These are phyloP conservation scores for Pitangus sulphuratus DNA, from an alignment of 2,797 vertebrate genomes.

Conservation along the genomic window DNA sequence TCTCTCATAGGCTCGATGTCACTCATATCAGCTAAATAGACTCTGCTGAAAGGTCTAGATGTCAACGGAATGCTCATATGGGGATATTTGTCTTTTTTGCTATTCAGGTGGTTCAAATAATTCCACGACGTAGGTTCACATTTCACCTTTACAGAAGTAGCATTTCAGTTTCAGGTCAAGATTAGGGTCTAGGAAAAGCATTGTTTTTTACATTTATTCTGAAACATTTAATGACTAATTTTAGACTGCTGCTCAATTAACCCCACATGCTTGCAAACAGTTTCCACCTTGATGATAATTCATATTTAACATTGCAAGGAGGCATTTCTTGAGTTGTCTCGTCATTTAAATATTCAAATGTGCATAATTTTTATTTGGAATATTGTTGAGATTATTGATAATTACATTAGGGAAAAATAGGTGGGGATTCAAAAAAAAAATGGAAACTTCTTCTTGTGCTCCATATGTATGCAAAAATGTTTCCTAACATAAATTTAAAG, in stretches of 20 bases:
- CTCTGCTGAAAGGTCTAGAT: neutral
- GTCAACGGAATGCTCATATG: neutral
- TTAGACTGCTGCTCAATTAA: neutral
- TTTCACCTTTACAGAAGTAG: neutral
- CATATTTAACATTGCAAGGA: neutral
- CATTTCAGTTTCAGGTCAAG: neutral
- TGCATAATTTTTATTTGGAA: neutral
- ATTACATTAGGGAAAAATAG: neutral
- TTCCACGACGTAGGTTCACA: neutral
- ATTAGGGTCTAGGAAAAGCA: neutral
- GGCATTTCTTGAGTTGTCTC: neutral
- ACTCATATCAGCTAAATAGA: neutral
- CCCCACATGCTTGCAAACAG: neutral
- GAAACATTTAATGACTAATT: neutral
- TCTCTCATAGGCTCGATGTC: neutral
- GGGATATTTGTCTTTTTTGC: neutral
- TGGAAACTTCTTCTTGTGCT: rapidly evolving
- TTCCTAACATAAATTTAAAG: neutral
- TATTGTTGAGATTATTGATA: neutral
- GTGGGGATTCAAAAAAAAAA: neutral
- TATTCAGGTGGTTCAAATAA: neutral
- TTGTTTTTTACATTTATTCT: neutral
- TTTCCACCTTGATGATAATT: neutral
- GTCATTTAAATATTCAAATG: neutral
- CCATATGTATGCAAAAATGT: rapidly evolving